phyloP scores from a whole-genome alignment of 2,113 vertebrate genomes.

The Alaudala cheleensis region DNA sequence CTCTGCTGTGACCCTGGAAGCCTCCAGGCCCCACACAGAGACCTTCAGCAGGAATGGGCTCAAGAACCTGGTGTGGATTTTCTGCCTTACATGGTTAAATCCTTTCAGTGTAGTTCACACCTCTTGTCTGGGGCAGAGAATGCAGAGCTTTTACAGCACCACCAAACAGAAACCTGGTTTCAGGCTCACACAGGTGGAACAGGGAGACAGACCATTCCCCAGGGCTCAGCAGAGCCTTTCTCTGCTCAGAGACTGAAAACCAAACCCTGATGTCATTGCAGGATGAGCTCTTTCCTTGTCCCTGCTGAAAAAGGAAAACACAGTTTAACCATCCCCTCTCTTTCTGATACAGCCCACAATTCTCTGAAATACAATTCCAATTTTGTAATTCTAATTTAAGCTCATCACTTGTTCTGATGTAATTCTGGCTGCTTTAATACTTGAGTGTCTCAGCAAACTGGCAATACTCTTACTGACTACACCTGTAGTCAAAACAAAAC shows the following conservation, averaged over 20 bases:
- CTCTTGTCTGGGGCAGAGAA: not conserved
- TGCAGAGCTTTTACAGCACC: not conserved
- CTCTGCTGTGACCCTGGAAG: not conserved
- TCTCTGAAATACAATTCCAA: not conserved
- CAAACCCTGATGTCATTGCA: not conserved
- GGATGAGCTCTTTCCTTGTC: not conserved
- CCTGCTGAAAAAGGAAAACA: not conserved
- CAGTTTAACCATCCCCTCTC: not conserved
- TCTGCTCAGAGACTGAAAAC: not conserved
- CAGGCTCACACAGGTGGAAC: not conserved
- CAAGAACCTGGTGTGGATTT: not conserved
- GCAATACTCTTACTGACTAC: not conserved
- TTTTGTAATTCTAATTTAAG: not conserved
- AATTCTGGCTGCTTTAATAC: not conserved
- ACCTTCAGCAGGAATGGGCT: not conserved
- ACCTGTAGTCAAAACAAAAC: not conserved
- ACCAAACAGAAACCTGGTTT: not conserved
- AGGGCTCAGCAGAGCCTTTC: not conserved
- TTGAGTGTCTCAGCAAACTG: not conserved
- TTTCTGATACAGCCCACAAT: not conserved
- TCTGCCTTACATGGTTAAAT: not conserved
- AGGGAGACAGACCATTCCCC: not conserved
- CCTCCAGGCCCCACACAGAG: not conserved
- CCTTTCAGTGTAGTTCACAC: not conserved
- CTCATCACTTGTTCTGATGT: not conserved